phyloP scores from a whole-genome alignment of 2,797 vertebrate species.

The Calcarius lapponicus region DNA sequence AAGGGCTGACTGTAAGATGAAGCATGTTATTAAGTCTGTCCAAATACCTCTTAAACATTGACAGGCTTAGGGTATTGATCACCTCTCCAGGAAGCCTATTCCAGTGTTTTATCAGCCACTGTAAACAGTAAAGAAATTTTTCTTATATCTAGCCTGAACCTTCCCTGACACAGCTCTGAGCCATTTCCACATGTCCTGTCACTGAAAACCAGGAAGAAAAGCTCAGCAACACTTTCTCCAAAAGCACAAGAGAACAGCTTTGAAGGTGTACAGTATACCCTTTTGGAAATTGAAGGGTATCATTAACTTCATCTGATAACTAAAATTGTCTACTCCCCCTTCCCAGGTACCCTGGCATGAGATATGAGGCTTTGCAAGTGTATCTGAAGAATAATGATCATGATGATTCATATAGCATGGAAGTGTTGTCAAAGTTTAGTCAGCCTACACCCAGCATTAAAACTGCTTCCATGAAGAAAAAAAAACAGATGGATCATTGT shows the following conservation, averaged over 20 bases:
- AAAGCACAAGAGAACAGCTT: background rate
- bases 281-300: background rate
- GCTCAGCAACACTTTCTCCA: background rate
- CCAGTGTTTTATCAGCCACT: background rate
- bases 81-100: background rate
- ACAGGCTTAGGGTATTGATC: background rate
- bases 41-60: background rate
- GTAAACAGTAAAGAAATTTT: background rate
- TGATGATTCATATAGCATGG: accelerated
- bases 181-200: background rate
- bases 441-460: background rate
- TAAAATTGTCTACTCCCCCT: background rate
- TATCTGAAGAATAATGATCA: background rate
- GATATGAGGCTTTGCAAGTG: background rate
- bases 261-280: background rate
- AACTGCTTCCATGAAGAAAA: background rate
- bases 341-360: background rate
- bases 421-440: background rate
- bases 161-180: background rate
- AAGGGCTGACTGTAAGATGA: background rate
- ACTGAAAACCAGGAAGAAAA: background rate
- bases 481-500: background rate
- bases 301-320: background rate
- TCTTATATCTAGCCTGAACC: background rate
- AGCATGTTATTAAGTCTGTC: accelerated